Percentiles rank a stretch among this genome's conserved stretches.
Evolutionary conservation across 2,113 vertebrate species (phyloP).

Genomic region (Pedionomus torquatus): DNA sequence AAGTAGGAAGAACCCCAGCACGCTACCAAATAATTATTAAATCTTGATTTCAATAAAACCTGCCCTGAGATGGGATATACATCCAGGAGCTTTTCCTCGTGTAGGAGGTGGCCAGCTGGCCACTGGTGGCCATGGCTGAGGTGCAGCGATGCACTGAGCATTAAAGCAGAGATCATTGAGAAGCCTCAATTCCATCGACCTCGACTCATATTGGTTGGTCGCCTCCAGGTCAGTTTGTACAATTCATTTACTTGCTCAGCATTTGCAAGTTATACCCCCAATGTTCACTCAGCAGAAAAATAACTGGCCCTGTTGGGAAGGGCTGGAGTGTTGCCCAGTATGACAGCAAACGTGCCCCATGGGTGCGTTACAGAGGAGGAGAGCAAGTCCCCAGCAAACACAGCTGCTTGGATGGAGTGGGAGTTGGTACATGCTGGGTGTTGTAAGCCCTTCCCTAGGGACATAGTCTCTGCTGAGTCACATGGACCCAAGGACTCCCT

Average conservation of each 20-base stretch:
- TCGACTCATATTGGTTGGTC: neutral
- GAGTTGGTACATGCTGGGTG: neutral
- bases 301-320: neutral
- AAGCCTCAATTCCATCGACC: constrained; percentile 33
- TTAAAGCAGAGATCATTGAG: constrained; percentile 58
- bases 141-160: neutral
- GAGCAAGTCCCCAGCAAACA: neutral
- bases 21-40: neutral
- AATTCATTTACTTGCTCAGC: neutral
- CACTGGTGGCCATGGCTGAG: constrained; percentile 27
- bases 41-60: neutral
- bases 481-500: neutral
- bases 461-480: fast-evolving
- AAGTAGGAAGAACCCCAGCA: neutral
- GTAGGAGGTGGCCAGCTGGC: neutral
- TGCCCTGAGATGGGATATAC: neutral
- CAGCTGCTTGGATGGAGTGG: neutral
- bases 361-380: neutral
- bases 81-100: constrained; percentile 41
- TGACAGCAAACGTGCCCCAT: neutral
- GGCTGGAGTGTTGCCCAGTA: constrained; percentile 41
- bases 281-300: neutral
- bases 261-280: neutral
- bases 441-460: neutral
- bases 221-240: neutral